Evolutionary conservation across 2,797 vertebrate genomes (phyloP), one percentile per base, ranked within the genome.

Genomic region (Pseudomugil gertrudae): DNA sequence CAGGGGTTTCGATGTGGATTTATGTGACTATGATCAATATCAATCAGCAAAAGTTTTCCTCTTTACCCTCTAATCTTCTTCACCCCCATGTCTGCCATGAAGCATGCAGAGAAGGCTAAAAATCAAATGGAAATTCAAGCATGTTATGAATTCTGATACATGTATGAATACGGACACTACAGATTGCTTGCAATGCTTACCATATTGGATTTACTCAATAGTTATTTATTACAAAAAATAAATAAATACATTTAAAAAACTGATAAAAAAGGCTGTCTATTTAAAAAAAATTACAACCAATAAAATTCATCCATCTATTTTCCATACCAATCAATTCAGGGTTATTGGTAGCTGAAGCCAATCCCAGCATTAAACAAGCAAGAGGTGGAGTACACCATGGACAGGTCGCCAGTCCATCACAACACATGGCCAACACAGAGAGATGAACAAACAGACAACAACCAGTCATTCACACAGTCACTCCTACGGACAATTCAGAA

Each of bases 1-100:
- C 57, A 27, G 72, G 80, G 65, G 55, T 64, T 79, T 74, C 15
- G 38, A 74, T 79, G 84, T 67, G 69, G 64, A 80, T 81, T 79
- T 78, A 81, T 61, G 63, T 11, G 58, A 74, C 77, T 69, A 52
- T 45, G 75, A 88, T 90, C 85, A 75, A 89, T 90, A 84, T 83
- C 79, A 83, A 89, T 88, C 83, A 86, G 65, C 48, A 57, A 61
- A 80, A 75, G 72, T 82, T 85, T 86, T 70, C 65, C 74, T 72
- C 59, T 61, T 71, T 69, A 40, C 24, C 17, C 40, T 61, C 32
- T 69, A 35, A 67, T 64, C 48, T 67, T 38, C 50, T 57, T 38
- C 33, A 15, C 5, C 13, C 27, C 24, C 23, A n/a, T 35, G 48
- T 76, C 61, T 54, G 53, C 19, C 40, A 56, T 45, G 26, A 47